phyloP scores from a whole-genome alignment of 1,140 invertebrate species.

The Bilobella aurantiaca region DNA sequence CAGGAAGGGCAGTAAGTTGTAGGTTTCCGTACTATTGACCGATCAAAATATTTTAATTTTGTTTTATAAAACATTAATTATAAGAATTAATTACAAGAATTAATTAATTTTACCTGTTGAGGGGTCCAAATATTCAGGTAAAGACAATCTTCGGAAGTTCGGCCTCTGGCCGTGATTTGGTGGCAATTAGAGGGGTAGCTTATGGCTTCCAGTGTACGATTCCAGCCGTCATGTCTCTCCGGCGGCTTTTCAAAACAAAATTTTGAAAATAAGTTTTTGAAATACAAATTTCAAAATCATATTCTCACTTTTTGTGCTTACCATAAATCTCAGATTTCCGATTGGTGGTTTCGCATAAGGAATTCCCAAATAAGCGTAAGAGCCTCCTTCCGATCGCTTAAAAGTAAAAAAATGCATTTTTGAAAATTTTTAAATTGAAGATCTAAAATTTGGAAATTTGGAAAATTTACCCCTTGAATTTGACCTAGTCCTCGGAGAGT shows the following conservation, averaged over 20 bases:
- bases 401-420: conserved; percentile 5
- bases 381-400: background rate
- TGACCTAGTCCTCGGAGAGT: conserved; percentile 31
- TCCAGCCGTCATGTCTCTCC: conserved; percentile 34
- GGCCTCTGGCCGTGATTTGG: conserved; percentile 29
- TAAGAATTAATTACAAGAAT: too few species aligned
- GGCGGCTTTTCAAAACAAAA: conserved; percentile 23
- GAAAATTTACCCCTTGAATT: conserved; percentile 33
- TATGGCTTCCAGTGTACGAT: conserved; percentile 28
- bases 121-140: conserved; percentile 34
- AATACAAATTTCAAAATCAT: background rate
- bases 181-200: conserved; percentile 29
- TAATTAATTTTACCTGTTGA: conserved; percentile 10
- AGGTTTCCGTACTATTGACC: conserved; percentile 26
- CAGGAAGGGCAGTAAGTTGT: conserved; percentile 25
- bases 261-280: background rate
- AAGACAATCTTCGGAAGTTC: conserved; percentile 34
- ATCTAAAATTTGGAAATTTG: background rate
- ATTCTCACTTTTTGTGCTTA: conserved; percentile 11
- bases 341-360: conserved; percentile 33
- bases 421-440: background rate
- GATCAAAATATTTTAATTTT: too few species aligned
- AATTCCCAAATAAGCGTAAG: conserved; percentile 32
- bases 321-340: conserved; percentile 29
- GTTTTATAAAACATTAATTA: too few species aligned